These are phyloP conservation scores for Beaufortia kweichowensis DNA, from an alignment of 2,113 vertebrate genomes.

Conservation along the genomic window DNA sequence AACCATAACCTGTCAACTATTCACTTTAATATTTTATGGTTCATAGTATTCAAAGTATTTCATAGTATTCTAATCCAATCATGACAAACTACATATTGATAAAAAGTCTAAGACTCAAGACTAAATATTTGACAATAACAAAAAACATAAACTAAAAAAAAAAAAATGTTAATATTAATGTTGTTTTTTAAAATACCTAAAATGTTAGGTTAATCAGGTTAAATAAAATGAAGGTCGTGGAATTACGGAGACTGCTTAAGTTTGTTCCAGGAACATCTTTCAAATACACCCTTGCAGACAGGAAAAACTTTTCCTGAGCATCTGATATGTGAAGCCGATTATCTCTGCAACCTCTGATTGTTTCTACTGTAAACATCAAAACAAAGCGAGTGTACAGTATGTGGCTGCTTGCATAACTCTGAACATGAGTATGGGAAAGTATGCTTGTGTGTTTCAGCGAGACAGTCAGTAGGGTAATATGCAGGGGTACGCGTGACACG, in stretches of 20 bases:
- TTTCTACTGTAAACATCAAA: conserved; percentile 60
- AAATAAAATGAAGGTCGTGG: background rate
- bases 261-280: background rate
- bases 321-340: conserved; percentile 31
- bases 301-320: conserved; percentile 12
- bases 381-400: conserved; percentile 27
- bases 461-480: background rate
- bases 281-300: conserved; percentile 1
- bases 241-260: background rate
- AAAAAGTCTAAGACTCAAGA: too few relatives aligned
- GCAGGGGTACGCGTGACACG: background rate
- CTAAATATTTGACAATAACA: too few relatives aligned
- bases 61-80: too few relatives aligned
- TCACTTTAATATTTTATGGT: too few relatives aligned
- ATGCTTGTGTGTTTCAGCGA: background rate
- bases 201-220: too few relatives aligned
- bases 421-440: background rate
- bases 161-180: too few relatives aligned
- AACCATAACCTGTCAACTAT: too few relatives aligned
- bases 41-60: too few relatives aligned
- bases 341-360: conserved; percentile 42
- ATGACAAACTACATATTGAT: too few relatives aligned
- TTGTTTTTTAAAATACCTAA: too few relatives aligned
- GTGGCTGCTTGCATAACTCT: background rate
- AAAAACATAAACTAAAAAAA: too few relatives aligned